These are phyloP conservation scores for Gadus chalcogrammus DNA, from an alignment of 2,113 vertebrate genomes.

Conservation along the genomic window DNA sequence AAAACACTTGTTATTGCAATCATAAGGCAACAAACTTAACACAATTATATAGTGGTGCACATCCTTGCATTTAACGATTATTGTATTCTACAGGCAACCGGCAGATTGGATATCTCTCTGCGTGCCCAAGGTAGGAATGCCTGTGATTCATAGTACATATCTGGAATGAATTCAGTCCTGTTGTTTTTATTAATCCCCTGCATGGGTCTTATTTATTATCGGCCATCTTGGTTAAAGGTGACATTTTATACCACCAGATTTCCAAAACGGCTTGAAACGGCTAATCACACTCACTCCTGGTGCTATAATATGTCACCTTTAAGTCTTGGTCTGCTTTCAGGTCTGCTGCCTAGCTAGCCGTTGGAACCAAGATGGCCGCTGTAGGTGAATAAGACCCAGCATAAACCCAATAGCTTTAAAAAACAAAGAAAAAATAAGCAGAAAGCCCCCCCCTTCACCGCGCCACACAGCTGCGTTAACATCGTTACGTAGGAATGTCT, in stretches of 20 bases:
- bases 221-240: too few species aligned
- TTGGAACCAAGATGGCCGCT: background rate
- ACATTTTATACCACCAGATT: too few species aligned
- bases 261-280: too few species aligned
- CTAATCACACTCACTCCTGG: too few species aligned
- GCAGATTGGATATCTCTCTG: background rate
- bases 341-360: background rate
- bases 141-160: too few species aligned
- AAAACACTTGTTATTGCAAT: conserved; percentile 47
- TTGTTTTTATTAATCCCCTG: background rate
- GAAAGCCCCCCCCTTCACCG: conserved; percentile 6
- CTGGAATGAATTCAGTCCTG: background rate
- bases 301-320: too few species aligned
- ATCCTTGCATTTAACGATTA: conserved; percentile 38
- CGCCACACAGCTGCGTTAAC: too few species aligned
- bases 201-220: conserved; percentile 37
- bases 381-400: background rate
- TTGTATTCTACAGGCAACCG: conserved; percentile 29
- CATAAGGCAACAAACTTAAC: conserved; percentile 43
- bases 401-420: conserved; percentile 35
- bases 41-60: conserved; percentile 59
- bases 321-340: too few species aligned
- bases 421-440: conserved; percentile 39
- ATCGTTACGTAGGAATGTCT: conserved; percentile 21
- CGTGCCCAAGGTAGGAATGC: too few species aligned